Evolutionary conservation across 2,113 vertebrate genomes (phyloP).

Genomic region (Albula glossodonta): DNA sequence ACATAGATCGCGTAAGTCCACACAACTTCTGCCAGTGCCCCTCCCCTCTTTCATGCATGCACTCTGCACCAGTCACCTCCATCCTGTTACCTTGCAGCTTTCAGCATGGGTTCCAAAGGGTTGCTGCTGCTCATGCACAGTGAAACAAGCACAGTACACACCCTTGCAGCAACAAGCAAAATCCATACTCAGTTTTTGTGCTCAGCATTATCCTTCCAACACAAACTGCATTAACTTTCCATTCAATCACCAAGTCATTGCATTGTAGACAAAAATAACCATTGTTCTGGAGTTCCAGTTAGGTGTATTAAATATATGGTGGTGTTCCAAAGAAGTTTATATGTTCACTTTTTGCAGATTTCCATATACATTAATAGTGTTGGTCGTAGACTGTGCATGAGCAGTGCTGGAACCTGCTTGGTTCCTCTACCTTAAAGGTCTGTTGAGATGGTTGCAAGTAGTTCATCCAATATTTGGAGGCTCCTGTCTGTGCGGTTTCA

Average conservation of each 20-base stretch:
- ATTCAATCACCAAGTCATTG: no score
- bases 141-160: neutral
- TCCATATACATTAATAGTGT: neutral
- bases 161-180: no score
- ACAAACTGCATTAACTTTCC: neutral
- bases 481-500: slow-evolving; percentile 53
- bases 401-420: slow-evolving; percentile 49
- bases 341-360: neutral
- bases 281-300: neutral
- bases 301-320: neutral
- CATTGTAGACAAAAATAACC: no score
- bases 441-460: slow-evolving; percentile 55
- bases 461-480: slow-evolving; percentile 44
- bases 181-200: no score
- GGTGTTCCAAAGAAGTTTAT: neutral
- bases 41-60: slow-evolving; percentile 42
- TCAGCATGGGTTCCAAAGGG: slow-evolving; percentile 51
- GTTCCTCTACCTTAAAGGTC: slow-evolving; percentile 49
- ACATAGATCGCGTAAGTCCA: slow-evolving; percentile 82
- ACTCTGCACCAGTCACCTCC: slow-evolving; percentile 24
- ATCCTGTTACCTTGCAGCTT: slow-evolving; percentile 32
- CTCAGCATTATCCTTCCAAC: neutral
- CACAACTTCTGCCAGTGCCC: slow-evolving; percentile 27
- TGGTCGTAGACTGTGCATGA: slow-evolving; percentile 56
- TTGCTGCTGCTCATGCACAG: slow-evolving; percentile 52